phyloP scores from a whole-genome alignment of 2,797 vertebrate species.

The Gobionotothen gibberifrons region DNA sequence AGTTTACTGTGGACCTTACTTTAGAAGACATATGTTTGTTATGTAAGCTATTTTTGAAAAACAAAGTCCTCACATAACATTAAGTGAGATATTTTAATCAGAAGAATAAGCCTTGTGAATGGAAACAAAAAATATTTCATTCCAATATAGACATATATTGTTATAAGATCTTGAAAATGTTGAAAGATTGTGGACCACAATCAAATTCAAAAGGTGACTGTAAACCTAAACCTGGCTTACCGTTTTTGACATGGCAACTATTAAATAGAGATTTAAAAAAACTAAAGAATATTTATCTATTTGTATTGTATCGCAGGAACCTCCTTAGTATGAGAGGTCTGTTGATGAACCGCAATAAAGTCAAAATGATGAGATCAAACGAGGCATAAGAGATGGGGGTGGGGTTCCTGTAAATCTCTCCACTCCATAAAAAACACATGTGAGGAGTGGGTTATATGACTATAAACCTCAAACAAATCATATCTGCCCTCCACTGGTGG shows the following conservation, averaged over 20 bases:
- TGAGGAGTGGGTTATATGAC: slow-evolving; percentile 30
- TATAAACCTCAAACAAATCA: slow-evolving; percentile 33
- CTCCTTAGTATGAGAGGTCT: not conserved
- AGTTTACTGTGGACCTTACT: not conserved
- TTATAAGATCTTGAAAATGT: slow-evolving; percentile 9
- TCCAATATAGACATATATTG: not conserved
- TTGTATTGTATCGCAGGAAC: not conserved
- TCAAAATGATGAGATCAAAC: slow-evolving; percentile 38
- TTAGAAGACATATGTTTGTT: not conserved
- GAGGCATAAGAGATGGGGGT: slow-evolving; percentile 13
- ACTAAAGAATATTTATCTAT: not conserved
- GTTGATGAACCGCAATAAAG: slow-evolving; percentile 25
- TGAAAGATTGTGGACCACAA: not conserved
- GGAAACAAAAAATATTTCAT: too few relatives aligned
- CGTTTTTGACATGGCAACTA: not conserved
- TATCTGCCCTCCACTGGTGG: slow-evolving; percentile 30
- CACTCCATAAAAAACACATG: slow-evolving; percentile 11
- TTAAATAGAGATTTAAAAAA: not conserved
- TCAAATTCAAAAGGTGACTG: not conserved
- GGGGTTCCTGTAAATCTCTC: slow-evolving; percentile 19
- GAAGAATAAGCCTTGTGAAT: not conserved
- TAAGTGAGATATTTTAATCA: not conserved
- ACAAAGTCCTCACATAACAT: not conserved
- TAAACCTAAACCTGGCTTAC: not conserved
- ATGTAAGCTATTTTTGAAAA: not conserved